Percentiles rank a stretch among this genome's conserved stretches.
Evolutionary conservation across 2,888 invertebrate species (phyloP).

Genomic region (Torymus tubicola): DNA sequence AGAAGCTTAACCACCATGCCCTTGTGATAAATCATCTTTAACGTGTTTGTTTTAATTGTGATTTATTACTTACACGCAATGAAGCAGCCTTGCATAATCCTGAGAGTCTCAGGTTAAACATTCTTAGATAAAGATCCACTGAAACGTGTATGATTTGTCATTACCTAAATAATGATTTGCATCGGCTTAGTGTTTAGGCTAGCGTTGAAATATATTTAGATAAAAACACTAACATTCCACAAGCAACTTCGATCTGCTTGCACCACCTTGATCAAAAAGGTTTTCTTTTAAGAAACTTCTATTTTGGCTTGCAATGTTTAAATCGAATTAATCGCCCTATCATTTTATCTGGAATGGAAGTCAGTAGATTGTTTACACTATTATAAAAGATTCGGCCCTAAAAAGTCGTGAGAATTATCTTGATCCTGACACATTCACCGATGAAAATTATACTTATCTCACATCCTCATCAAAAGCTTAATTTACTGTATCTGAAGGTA

Average conservation of each 20-base stretch:
- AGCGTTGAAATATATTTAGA: too few relatives aligned
- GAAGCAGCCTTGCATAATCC: background rate
- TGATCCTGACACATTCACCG: constrained; percentile 24
- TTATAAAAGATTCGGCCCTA: constrained; percentile 19
- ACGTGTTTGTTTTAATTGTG: too few relatives aligned
- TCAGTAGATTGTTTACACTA: constrained; percentile 15
- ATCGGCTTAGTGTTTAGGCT: too few relatives aligned
- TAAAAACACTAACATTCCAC: too few relatives aligned
- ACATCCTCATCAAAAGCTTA: constrained; percentile 42
- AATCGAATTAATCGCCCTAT: constrained; percentile 17
- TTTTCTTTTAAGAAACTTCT: too few relatives aligned
- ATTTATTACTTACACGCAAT: too few relatives aligned
- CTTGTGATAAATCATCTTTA: too few relatives aligned
- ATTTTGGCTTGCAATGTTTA: too few relatives aligned
- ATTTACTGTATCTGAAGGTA: constrained; percentile 37
- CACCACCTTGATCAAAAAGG: too few relatives aligned
- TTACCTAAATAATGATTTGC: too few relatives aligned
- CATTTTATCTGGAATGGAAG: constrained; percentile 10
- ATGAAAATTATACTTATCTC: constrained; percentile 21
- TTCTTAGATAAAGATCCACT: constrained; percentile 6
- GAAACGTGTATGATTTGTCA: too few relatives aligned
- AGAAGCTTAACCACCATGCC: constrained; percentile 28
- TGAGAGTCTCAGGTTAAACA: constrained; percentile 5
- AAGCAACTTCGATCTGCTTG: too few relatives aligned
- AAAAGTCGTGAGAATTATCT: constrained; percentile 15